Evolutionary conservation across 2,797 vertebrate genomes (phyloP), one percentile per base, ranked within the genome.

Genomic region (Paguma larvata): DNA sequence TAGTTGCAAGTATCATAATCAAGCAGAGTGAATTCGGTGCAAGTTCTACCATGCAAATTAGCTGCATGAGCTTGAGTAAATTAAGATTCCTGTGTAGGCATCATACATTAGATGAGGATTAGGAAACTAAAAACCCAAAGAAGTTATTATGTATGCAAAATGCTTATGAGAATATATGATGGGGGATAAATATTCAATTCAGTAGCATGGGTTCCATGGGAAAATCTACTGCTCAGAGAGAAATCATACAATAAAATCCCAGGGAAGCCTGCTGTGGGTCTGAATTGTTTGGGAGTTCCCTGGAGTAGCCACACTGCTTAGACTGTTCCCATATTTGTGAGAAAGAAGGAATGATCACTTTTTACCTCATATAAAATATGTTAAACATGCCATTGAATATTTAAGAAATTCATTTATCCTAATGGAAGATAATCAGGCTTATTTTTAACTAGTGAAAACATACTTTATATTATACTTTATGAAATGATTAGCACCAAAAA

Each of bases 171-270:
- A 85, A 91, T 48, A 15, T 78, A 32, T 68, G 21, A 67, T 75
- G 67, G 53, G 83, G 19, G 88, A 86, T 90, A 65, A 44, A 65
- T 90, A 90, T 87, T 94, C 41, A 78, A 13, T 67, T 86, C 75
- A 79, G 12, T 53, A 77, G 53, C 84, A 32, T 88, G 5, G 5
- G 90, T 97, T 95, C 59, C 48, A 78, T 56, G 62, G 27, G 67
- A 96, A 97, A 96, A 87, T 73, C 48, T 13, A 51, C 41, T 85
- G 92, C 34, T 95, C 19, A 70, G 41, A 67, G 27, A 85, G 67
- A 91, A 53, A 48, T 68, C 38, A 18, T n/a, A 25, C 30, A 75
- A 7, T 63, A 77, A 27, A 46, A 89, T 87, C 59, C 80, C 67
- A 77, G 84, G 23, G 34, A 94, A 72, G 15, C 6, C 2, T 85